Percentiles rank a stretch among this genome's conserved stretches.
Conservation (phyloP, 2,888 invertebrate species). For the Silvanus unidentatus region DNA sequence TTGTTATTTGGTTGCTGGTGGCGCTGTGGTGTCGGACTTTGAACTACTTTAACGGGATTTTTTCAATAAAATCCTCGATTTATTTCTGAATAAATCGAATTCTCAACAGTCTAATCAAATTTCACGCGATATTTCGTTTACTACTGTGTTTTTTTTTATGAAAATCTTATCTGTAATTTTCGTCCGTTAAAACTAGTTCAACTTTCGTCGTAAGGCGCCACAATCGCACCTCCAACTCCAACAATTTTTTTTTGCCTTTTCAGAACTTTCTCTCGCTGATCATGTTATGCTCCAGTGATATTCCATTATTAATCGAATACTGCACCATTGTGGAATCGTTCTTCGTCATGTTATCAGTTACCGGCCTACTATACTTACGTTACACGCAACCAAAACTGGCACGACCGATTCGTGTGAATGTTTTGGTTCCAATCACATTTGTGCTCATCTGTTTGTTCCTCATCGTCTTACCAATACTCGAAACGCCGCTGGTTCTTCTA, state of each 20-base stretch:
- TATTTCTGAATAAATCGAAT: too few species aligned
- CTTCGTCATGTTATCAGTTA: slow-evolving; percentile 82
- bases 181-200: too few species aligned
- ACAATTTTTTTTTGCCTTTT: slow-evolving; percentile 30
- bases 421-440: slow-evolving; percentile 65
- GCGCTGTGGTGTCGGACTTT: not conserved
- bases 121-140: too few species aligned
- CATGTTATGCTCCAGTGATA: slow-evolving; percentile 79
- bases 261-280: slow-evolving; percentile 78
- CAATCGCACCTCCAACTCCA: too few species aligned
- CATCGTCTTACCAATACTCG: slow-evolving; percentile 71
- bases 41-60: too few species aligned
- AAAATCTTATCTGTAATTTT: too few species aligned
- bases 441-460: slow-evolving; percentile 72
- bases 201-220: too few species aligned
- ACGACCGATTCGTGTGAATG: slow-evolving; percentile 75
- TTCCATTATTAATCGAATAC: slow-evolving; percentile 83
- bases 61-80: too few species aligned
- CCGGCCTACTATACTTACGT: slow-evolving; percentile 77
- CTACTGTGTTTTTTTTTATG: too few species aligned
- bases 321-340: slow-evolving; percentile 89
- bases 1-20: not conserved
- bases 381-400: slow-evolving; percentile 71
- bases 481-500: slow-evolving; percentile 72
- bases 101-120: too few species aligned